These are phyloP conservation scores for Panulirus ornatus DNA, from an alignment of 1,140 invertebrate species.

Conservation along the genomic window DNA sequence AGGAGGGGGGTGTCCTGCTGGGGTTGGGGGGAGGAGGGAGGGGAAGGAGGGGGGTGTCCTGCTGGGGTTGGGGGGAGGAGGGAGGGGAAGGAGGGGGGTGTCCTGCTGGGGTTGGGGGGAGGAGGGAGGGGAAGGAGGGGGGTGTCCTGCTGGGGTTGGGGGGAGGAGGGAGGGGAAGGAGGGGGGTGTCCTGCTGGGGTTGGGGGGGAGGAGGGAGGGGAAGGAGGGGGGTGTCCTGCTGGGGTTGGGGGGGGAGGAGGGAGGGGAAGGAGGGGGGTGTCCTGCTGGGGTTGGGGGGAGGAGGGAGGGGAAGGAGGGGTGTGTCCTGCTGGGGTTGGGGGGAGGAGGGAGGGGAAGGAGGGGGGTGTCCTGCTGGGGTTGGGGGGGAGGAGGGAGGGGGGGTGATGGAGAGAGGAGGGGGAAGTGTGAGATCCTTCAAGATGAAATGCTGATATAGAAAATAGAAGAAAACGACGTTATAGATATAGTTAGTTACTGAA, in stretches of 20 bases:
- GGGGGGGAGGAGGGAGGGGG: background rate
- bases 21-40: background rate
- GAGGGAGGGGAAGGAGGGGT: background rate
- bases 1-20: no score
- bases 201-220: no score
- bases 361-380: no score
- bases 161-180: background rate
- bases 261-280: background rate
- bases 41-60: no score
- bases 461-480: no score
- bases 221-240: background rate
- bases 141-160: no score
- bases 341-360: background rate
- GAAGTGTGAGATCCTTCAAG: no score
- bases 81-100: background rate
- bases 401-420: background rate
- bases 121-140: background rate
- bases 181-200: background rate
- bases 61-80: background rate
- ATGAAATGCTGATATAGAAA: no score
- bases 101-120: no score
- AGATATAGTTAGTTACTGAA: no score
- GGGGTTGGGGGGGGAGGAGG: background rate
- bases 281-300: background rate
- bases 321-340: no score